Percentiles rank a stretch among this genome's conserved stretches.
Conservation (phyloP, 2,797 vertebrate genomes). For the Halcyon chelicuti region DNA sequence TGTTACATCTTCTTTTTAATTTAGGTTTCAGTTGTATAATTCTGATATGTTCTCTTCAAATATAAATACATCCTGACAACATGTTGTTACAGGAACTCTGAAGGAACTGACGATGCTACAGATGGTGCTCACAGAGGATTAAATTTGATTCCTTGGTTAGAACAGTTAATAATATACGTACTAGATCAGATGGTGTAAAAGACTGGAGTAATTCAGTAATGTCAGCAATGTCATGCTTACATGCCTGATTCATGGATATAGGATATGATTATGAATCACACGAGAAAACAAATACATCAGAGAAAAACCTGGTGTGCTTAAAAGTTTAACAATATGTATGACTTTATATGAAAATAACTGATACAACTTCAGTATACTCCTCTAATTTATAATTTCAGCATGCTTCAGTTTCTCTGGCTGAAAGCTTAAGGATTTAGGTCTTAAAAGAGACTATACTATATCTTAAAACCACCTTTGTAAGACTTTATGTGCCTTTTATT, state of each 20-base stretch:
- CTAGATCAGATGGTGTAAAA: conserved; percentile 54
- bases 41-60: conserved; percentile 9
- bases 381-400: neutral
- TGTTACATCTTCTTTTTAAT: neutral
- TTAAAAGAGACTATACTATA: neutral
- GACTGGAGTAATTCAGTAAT: conserved; percentile 65
- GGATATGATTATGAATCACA: conserved; percentile 56
- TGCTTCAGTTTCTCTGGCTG: neutral
- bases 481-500: neutral
- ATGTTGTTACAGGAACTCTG: conserved; percentile 59
- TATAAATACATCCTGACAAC: conserved; percentile 71
- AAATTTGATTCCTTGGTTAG: conserved; percentile 66
- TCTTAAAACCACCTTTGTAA: neutral
- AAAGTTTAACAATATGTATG: neutral
- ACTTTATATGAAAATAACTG: neutral
- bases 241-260: conserved; percentile 61
- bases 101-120: conserved; percentile 53
- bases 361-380: neutral
- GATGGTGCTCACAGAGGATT: conserved; percentile 63
- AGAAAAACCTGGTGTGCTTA: neutral
- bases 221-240: conserved; percentile 58
- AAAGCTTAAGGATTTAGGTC: neutral
- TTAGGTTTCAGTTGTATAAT: neutral
- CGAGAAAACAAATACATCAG: conserved; percentile 30
- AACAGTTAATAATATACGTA: conserved; percentile 64